These are phyloP conservation scores for Oikopleura vanhoeffeni DNA, from an alignment of 23 tunicate genomes.

Conservation along the genomic window DNA sequence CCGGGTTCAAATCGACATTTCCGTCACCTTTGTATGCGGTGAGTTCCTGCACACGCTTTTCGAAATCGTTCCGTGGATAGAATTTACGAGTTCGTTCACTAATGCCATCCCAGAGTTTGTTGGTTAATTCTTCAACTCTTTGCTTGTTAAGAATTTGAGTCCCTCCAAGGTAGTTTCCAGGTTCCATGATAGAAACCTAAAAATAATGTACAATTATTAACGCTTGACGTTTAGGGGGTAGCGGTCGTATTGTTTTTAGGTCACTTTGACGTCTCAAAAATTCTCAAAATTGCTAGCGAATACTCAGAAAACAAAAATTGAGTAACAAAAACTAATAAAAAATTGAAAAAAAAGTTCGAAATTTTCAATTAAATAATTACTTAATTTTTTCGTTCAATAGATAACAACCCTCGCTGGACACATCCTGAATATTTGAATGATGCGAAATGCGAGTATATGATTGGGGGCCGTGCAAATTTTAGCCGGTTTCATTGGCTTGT, in stretches of 20 bases:
- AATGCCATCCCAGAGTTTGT: slow-evolving; percentile 47
- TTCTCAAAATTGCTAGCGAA: too few species aligned
- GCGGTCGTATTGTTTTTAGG: too few species aligned
- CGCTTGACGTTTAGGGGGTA: not conserved
- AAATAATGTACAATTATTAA: not conserved
- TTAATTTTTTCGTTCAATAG: not conserved
- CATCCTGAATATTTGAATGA: too few species aligned
- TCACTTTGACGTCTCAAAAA: too few species aligned
- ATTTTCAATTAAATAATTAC: not conserved
- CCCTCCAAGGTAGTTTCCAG: slow-evolving; percentile 92
- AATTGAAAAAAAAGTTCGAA: too few species aligned
- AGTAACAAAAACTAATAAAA: too few species aligned
- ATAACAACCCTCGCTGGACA: too few species aligned
- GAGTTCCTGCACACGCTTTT: not conserved
- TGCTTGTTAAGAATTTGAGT: slow-evolving; percentile 54
- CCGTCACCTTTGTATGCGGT: not conserved
- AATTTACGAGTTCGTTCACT: slow-evolving; percentile 35
- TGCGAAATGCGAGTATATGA: too few species aligned
- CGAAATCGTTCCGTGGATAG: slow-evolving; percentile 54
- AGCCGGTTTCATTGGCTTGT: too few species aligned
- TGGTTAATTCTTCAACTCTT: slow-evolving; percentile 25
- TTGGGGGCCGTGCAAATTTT: too few species aligned
- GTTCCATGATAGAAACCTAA: slow-evolving; percentile 95
- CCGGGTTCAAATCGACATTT: slow-evolving; percentile 41
- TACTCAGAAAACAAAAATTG: too few species aligned